Evolutionary conservation across 1,140 invertebrate species (phyloP).

Genomic region (Hypsibius dujardini): DNA sequence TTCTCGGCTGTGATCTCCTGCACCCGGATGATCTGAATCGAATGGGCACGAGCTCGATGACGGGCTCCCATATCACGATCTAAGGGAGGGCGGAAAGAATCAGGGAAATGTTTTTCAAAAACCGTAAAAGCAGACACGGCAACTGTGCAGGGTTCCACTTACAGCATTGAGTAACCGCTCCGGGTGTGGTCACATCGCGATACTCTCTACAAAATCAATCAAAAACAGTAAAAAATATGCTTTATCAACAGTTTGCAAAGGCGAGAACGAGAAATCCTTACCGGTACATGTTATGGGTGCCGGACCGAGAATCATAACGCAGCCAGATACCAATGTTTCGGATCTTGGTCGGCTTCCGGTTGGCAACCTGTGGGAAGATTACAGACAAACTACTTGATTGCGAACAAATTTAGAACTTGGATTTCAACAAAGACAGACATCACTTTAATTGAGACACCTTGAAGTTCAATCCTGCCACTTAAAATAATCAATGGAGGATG

Average conservation of each 20-base stretch:
- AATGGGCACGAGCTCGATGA: conserved; percentile 87
- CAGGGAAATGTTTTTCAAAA: conserved; percentile 2
- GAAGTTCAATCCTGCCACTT: background rate
- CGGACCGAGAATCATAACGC: conserved; percentile 80
- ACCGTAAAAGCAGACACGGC: background rate
- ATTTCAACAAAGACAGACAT: conserved; percentile 18
- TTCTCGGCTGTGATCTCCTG: conserved; percentile 67
- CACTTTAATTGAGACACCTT: background rate
- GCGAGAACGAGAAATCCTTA: too few species aligned
- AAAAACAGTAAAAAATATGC: too few species aligned
- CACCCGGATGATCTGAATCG: conserved; percentile 95
- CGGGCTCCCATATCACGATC: conserved; percentile 95
- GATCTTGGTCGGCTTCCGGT: conserved; percentile 75
- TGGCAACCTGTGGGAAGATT: conserved; percentile 46
- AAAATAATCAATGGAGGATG: background rate
- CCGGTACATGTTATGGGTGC: conserved; percentile 99
- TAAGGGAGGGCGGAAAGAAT: conserved; percentile 24
- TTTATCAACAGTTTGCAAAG: too few species aligned
- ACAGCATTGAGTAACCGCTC: conserved; percentile 90
- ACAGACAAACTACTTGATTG: too few species aligned
- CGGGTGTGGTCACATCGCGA: conserved; percentile 77
- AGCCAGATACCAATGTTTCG: conserved; percentile 99
- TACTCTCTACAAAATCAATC: conserved; percentile 47
- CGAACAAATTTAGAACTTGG: too few species aligned
- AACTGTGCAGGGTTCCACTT: conserved; percentile 26